Conservation (phyloP, 1,140 invertebrate genomes). For the Eupeodes corollae region DNA sequence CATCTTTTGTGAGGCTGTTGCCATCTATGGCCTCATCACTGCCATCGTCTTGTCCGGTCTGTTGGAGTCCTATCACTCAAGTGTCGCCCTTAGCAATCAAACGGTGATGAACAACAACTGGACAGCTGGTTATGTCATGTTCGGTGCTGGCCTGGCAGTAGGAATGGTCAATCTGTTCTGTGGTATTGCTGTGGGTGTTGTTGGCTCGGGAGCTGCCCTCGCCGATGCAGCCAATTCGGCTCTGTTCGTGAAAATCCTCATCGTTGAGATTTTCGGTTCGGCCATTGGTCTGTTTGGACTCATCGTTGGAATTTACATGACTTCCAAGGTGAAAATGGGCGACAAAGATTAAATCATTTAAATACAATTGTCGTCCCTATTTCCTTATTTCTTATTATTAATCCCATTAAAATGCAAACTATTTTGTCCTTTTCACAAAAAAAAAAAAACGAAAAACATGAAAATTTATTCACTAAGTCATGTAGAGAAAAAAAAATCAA, state of each 20-base stretch:
- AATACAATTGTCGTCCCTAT: not conserved
- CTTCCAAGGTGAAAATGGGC: conserved; percentile 51
- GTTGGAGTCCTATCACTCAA: conserved; percentile 48
- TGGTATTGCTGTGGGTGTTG: conserved; percentile 90
- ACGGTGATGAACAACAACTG: conserved; percentile 47
- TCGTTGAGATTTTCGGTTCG: conserved; percentile 96
- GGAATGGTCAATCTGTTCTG: conserved; percentile 91
- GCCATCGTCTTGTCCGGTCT: conserved; percentile 88
- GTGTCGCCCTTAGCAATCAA: conserved; percentile 13
- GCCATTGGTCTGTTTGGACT: conserved; percentile 96
- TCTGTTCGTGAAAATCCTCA: conserved; percentile 94
- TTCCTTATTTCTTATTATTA: too few relatives aligned
- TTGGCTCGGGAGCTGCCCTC: conserved; percentile 89
- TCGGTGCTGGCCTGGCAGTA: conserved; percentile 88
- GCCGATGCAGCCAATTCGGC: conserved; percentile 90
- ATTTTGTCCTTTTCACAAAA: too few relatives aligned
- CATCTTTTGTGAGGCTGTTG: conserved; percentile 98
- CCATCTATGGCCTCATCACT: conserved; percentile 97
- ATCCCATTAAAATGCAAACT: too few relatives aligned
- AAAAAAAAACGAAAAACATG: too few relatives aligned
- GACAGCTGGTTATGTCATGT: conserved; percentile 83
- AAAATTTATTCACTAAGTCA: too few relatives aligned
- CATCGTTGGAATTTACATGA: conserved; percentile 95
- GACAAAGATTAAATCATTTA: conserved; percentile 34
- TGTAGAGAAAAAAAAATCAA: too few relatives aligned